Evolutionary conservation across 1,140 invertebrate species (phyloP).

Genomic region (Anastrepha obliqua): DNA sequence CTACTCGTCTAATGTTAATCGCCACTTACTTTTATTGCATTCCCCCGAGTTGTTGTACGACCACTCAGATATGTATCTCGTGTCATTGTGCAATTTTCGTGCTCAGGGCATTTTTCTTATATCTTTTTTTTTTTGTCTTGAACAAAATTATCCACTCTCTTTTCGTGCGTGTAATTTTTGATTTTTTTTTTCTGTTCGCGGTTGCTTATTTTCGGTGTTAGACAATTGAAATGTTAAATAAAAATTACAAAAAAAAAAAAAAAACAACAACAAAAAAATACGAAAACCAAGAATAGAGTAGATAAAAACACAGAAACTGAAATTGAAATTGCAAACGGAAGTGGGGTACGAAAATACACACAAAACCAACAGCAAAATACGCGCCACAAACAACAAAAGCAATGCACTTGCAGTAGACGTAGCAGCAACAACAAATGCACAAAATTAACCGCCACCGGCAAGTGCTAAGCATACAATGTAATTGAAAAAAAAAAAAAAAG

Average conservation of each 20-base stretch:
- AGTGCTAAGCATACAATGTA: not conserved
- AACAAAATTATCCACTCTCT: slow-evolving; percentile 28
- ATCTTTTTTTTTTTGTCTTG: not conserved
- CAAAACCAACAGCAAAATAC: slow-evolving; percentile 44
- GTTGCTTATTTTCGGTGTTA: slow-evolving; percentile 33
- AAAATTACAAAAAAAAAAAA: not conserved
- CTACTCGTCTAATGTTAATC: not conserved
- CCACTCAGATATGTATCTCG: not conserved
- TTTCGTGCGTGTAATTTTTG: not conserved
- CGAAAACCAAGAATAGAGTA: not conserved
- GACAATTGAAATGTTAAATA: not conserved
- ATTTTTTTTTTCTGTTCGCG: not conserved
- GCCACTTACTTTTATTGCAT: slow-evolving; percentile 36
- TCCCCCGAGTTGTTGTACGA: not conserved
- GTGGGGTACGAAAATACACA: slow-evolving; percentile 11
- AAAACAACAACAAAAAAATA: not conserved
- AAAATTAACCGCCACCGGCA: not conserved
- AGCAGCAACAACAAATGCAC: slow-evolving; percentile 9
- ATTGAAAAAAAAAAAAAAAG: not conserved
- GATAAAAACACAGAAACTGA: slow-evolving; percentile 17
- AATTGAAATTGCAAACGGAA: slow-evolving; percentile 55
- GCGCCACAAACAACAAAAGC: not conserved
- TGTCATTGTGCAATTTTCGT: slow-evolving; percentile 27
- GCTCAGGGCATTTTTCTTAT: not conserved
- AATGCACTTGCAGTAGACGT: not conserved